Evolutionary conservation across 1,140 invertebrate species (phyloP), one percentile per base, ranked within the genome.

Genomic region (Lutraria rhynchaena): DNA sequence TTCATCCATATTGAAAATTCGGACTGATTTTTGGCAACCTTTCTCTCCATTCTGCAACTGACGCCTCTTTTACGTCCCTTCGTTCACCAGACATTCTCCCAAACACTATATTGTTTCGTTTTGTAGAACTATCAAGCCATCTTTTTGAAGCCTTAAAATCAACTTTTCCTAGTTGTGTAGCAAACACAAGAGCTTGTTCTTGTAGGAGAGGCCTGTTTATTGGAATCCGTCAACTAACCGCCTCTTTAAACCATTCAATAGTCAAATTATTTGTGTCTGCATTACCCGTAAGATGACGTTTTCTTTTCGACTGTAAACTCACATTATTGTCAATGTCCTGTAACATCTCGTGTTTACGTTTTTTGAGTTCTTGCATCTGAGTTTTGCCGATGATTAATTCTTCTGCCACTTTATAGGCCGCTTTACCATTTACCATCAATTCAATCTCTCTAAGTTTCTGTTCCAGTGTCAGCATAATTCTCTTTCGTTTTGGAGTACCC

Each of bases 1-100:
- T 44, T 70, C 65, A 51, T 80, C 76, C 61, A 70, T 60, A 53
- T 67, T 46, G 49, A 67, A 78, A 41, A 78, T 78, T 29, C 35
- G 4, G 3, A 22, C 37, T 44, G 46, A 15, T 5, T 31, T 51
- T 24, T 37, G 17, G 69, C 49, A 31, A 73, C 1, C 22, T 57
- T 55, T 57, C 24, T 57, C 37, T 73, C 31, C 46, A 73, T 17
- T 73, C 53, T 1, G 7, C 2, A 15, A 57, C 69, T 27, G 31
- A 35, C 17, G n/a, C 19, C 22, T 49, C 19, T 3, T 57, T 57
- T 31, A 57, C 69, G 24, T 46, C 69, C 3, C 49, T 51, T 17
- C 31, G n/a, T 37, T 65, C 61, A n/a, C 61, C 61, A 65, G 31
- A 24, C 37, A 53, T 60, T 4, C 5, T 13, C 5, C 58, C 33